Percentiles rank a stretch among this genome's conserved stretches.
Conservation (phyloP, 2,888 invertebrate genomes). For the Cinara cedri region DNA sequence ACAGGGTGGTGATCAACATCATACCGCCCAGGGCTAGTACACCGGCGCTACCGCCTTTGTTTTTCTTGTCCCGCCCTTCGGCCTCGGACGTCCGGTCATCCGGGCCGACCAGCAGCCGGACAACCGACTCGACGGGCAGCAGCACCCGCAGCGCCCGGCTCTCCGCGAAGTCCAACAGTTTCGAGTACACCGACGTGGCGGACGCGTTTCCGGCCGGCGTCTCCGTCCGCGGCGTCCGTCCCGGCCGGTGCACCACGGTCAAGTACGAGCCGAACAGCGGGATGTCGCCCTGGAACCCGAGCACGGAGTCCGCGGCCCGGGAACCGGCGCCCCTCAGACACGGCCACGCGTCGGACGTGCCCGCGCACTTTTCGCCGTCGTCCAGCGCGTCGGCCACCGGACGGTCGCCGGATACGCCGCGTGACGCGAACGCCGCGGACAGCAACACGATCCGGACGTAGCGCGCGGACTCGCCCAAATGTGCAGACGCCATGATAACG, state of each 20-base stretch:
- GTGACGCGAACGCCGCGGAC: neutral
- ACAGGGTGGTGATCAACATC: constrained; percentile 74
- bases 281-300: constrained; percentile 28
- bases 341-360: constrained; percentile 12
- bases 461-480: too few relatives aligned
- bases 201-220: neutral
- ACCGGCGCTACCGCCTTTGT: constrained; percentile 63
- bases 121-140: neutral
- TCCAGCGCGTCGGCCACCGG: neutral
- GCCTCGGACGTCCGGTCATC: neutral
- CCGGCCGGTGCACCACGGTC: neutral
- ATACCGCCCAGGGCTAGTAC: constrained; percentile 65
- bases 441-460: neutral
- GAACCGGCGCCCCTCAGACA: neutral
- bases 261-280: constrained; percentile 35
- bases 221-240: neutral
- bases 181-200: constrained; percentile 8
- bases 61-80: constrained; percentile 63
- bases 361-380: constrained; percentile 17
- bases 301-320: neutral
- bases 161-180: neutral
- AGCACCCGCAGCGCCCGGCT: neutral
- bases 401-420: neutral
- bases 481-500: neutral
- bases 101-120: constrained; percentile 6